These are phyloP conservation scores for Azorinus chamasolen DNA, from an alignment of 2,888 invertebrate species.

Conservation along the genomic window DNA sequence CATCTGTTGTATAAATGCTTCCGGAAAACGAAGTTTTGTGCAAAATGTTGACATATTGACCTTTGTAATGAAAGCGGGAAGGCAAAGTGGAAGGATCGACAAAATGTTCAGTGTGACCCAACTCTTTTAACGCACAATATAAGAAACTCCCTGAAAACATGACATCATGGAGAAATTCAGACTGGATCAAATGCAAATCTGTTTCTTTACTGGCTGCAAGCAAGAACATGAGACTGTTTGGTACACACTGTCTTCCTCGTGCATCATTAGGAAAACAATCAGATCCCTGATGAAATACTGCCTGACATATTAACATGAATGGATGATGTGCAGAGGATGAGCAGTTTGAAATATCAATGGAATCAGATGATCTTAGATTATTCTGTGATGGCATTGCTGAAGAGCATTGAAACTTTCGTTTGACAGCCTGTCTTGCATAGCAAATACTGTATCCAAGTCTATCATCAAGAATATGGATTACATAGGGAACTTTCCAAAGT, in stretches of 20 bases:
- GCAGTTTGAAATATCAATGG: not conserved
- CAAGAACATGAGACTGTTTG: not conserved
- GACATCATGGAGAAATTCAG: slow-evolving; percentile 2
- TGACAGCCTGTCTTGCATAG: not conserved
- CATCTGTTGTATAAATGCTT: not conserved
- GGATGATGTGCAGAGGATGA: no score
- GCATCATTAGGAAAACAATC: slow-evolving; percentile 1
- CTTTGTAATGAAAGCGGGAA: slow-evolving; percentile 1
- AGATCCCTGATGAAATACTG: slow-evolving; percentile 2
- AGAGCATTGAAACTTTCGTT: no score
- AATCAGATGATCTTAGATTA: not conserved
- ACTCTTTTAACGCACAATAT: not conserved
- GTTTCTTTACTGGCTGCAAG: not conserved
- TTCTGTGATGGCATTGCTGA: no score
- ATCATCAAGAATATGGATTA: slow-evolving; percentile 1
- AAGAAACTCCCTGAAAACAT: not conserved
- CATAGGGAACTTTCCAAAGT: not conserved
- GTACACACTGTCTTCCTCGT: slow-evolving; percentile 4
- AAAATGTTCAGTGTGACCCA: not conserved
- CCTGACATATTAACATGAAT: not conserved
- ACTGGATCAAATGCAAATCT: not conserved
- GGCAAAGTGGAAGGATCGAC: slow-evolving; percentile 5
- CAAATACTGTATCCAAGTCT: not conserved
- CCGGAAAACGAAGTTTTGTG: slow-evolving; percentile 1
- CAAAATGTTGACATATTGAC: not conserved